A percentile compares a stretch with the other conserved stretches of the same genome.
Conservation (phyloP, 2,888 invertebrate genomes). For the Tortricodes alternella region DNA sequence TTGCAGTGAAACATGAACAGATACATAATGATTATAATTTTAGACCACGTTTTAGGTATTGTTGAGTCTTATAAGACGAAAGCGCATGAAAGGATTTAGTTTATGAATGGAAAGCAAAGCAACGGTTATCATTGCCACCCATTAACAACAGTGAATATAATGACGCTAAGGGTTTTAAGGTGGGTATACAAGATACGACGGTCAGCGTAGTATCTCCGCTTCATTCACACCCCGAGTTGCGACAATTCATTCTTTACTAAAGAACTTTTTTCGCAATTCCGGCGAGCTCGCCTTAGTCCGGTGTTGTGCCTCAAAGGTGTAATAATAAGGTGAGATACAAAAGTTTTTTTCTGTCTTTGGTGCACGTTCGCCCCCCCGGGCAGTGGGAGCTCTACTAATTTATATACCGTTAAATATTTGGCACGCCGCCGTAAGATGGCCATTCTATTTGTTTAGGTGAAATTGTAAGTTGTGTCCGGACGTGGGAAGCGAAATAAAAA, state of each 20-base stretch:
- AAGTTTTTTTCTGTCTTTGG: constrained; percentile 46
- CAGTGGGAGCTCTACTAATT: constrained; percentile 45
- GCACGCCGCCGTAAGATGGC: constrained; percentile 53
- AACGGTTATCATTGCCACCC: too few species aligned
- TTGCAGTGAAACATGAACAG: constrained; percentile 38
- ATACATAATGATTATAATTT: constrained; percentile 26
- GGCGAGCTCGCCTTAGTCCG: constrained; percentile 38
- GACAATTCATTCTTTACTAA: constrained; percentile 38
- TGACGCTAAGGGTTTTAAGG: constrained; percentile 16
- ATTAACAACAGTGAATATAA: constrained; percentile 18
- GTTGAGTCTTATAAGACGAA: constrained; percentile 12
- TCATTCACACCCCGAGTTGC: constrained; percentile 20
- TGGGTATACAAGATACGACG: constrained; percentile 7
- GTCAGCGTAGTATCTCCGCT: constrained; percentile 12
- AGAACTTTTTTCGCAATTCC: constrained; percentile 44
- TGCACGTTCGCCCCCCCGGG: constrained; percentile 49
- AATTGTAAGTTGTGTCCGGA: constrained; percentile 61
- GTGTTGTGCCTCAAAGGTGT: constrained; percentile 60
- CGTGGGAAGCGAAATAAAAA: constrained; percentile 62
- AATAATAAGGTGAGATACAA: constrained; percentile 62
- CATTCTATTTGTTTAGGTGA: constrained; percentile 67
- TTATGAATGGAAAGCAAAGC: constrained; percentile 12
- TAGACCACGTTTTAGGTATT: constrained; percentile 7
- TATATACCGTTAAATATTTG: constrained; percentile 67
- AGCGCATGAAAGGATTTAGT: constrained; percentile 1